Conservation (phyloP, 2,113 vertebrate genomes). For the Oryzias javanicus region DNA sequence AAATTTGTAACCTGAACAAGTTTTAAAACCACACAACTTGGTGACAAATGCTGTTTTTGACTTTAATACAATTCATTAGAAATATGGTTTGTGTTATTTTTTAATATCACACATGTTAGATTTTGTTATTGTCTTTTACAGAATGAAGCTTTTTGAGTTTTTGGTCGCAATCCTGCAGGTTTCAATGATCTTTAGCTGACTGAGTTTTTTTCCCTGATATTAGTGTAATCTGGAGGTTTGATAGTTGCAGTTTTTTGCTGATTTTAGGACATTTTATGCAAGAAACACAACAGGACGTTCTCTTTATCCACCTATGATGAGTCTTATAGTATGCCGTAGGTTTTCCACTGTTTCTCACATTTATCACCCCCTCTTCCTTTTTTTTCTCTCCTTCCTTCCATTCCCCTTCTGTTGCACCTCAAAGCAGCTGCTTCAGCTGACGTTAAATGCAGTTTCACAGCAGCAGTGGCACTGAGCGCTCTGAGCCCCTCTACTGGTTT, state of each 20-base stretch:
- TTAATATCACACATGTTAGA: too few relatives aligned
- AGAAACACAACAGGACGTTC: not conserved
- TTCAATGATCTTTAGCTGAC: too few relatives aligned
- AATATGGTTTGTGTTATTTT: too few relatives aligned
- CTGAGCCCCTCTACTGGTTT: slow-evolving; percentile 44
- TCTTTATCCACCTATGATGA: not conserved
- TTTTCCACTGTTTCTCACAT: slow-evolving; percentile 11
- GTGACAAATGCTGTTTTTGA: too few relatives aligned
- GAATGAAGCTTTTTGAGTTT: too few relatives aligned
- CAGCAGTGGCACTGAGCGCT: slow-evolving; percentile 45
- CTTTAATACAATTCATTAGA: too few relatives aligned
- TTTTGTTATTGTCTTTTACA: too few relatives aligned
- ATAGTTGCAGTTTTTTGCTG: slow-evolving; percentile 9
- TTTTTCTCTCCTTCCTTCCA: slow-evolving; percentile 8
- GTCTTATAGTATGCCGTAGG: slow-evolving; percentile 8
- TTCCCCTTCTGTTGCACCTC: slow-evolving; percentile 28
- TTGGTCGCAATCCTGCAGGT: too few relatives aligned
- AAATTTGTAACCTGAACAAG: too few relatives aligned
- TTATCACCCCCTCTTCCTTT: not conserved
- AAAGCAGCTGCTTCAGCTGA: slow-evolving; percentile 48
- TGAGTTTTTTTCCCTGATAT: slow-evolving; percentile 14
- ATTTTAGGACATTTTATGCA: slow-evolving; percentile 6
- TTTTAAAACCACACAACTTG: too few relatives aligned
- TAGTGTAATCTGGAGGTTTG: slow-evolving; percentile 2
- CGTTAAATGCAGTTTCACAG: slow-evolving; percentile 45